A percentile compares a stretch with the other conserved stretches of the same genome.
phyloP scores from a whole-genome alignment of 2,888 invertebrate genomes.

The Camponotus fellah region DNA sequence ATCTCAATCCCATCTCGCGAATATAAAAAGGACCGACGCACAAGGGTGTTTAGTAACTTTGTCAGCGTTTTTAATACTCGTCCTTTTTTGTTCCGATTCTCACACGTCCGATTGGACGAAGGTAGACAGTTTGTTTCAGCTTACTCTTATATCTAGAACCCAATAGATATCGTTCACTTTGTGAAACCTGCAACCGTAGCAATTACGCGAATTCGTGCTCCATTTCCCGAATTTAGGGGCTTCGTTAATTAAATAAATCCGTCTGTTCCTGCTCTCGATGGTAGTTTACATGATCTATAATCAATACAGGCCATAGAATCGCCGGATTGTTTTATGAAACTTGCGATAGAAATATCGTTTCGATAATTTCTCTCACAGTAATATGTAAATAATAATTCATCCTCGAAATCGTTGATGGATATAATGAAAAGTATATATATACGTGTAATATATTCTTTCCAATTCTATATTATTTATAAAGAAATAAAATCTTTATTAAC shows the following conservation, averaged over 20 bases:
- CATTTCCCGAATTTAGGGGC: conserved; percentile 80
- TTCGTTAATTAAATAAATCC: conserved; percentile 84
- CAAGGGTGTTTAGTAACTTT: conserved; percentile 83
- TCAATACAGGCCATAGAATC: background rate
- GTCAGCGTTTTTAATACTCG: conserved; percentile 83
- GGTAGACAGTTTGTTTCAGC: conserved; percentile 36
- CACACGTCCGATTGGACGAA: background rate
- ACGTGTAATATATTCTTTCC: background rate
- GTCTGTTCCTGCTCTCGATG: conserved; percentile 59
- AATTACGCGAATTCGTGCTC: conserved; percentile 80
- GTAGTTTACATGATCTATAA: background rate
- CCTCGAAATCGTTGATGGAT: background rate
- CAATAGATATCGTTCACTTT: conserved; percentile 64
- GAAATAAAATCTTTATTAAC: background rate
- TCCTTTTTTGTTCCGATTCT: conserved; percentile 52
- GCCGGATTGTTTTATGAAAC: background rate
- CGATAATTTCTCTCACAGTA: background rate
- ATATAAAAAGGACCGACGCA: conserved; percentile 78
- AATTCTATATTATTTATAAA: background rate
- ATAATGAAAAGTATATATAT: background rate
- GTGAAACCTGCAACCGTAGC: conserved; percentile 79
- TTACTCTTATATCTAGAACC: conserved; percentile 22
- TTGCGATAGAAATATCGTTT: background rate
- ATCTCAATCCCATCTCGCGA: conserved; percentile 64
- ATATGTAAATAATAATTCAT: conserved; percentile 1